Evolutionary conservation across 2,888 invertebrate species (phyloP), one percentile per base, ranked within the genome.

Genomic region (Apomyelois bistriatella): DNA sequence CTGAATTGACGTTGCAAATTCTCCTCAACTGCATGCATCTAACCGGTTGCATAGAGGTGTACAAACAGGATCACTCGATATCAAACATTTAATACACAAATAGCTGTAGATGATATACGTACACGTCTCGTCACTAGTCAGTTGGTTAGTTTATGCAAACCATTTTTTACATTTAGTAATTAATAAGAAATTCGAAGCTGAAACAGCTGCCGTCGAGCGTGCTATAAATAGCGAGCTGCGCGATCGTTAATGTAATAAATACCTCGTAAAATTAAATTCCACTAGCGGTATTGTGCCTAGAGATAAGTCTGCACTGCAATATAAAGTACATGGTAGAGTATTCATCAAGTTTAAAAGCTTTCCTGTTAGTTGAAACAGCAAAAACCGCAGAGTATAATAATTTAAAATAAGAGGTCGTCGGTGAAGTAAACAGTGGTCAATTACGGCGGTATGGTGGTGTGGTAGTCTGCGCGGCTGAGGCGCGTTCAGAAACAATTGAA

Each of bases 391-490:
- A 75, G 74, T 74, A 40, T 40, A 71, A 70, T 73, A 74, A 74
- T 8, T 79, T 81, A 83, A 84, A 85, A 84, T 85, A 85, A 83
- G 80, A 82, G 73, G 79, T 80, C 74, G 76, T 75, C 72, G 75
- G 76, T 74, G 79, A 84, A 82, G 86, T 85, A 88, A 89, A 89
- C 88, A 87, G 85, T 86, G 87, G 86, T 88, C 89, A 90, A 89
- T 90, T 89, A 89, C 78, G 77, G 77, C 68, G 82, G 82, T 82
- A 81, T 32, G 32, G 46, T 46, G 10, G 46, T 46, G 15, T 46
- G 15, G 32, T 28, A 28, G 42, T 10, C 81, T 80, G 82, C 76
- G 73, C 77, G 79, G 76, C 75, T 79, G 80, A 79, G 78, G 85
- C 81, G 81, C 79, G 79, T 80, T 85, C 82, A 76, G 86, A 84